Percentiles rank a stretch among this genome's conserved stretches.
phyloP scores from a whole-genome alignment of 2,797 vertebrate species.

The Rhynchonycteris naso region DNA sequence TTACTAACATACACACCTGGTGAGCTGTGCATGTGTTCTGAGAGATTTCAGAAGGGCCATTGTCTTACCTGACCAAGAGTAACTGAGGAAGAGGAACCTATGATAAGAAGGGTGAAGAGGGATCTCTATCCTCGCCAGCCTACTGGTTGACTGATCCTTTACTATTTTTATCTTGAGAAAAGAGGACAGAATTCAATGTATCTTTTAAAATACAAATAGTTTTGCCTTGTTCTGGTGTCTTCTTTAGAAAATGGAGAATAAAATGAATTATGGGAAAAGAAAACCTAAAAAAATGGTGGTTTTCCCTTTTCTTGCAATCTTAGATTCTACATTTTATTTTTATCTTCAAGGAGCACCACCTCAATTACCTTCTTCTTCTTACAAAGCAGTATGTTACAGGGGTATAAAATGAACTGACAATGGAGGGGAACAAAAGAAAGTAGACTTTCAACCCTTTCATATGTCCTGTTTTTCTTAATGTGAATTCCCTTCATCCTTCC shows the following conservation, averaged over 20 bases:
- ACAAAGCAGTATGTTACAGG: not conserved
- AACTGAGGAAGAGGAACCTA: not conserved
- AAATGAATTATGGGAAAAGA: constrained; percentile 5
- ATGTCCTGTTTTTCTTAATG: not conserved
- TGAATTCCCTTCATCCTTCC: not conserved
- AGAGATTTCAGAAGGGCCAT: not conserved
- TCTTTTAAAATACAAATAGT: not conserved
- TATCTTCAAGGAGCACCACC: not conserved
- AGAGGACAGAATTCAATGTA: not conserved
- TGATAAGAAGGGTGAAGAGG: not conserved
- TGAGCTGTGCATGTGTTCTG: not conserved
- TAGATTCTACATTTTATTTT: not conserved
- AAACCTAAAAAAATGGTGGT: not conserved
- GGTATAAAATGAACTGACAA: not conserved
- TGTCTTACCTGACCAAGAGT: not conserved
- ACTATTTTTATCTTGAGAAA: not conserved
- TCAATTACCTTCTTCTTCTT: not conserved
- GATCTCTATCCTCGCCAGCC: not conserved
- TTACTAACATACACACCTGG: not conserved
- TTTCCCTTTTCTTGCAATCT: constrained; percentile 6
- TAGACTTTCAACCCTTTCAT: not conserved
- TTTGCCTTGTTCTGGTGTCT: not conserved
- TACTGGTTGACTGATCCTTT: not conserved
- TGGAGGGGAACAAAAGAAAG: not conserved
- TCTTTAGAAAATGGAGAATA: not conserved